Percentiles rank a stretch among this genome's conserved stretches.
phyloP scores from a whole-genome alignment of 2,888 invertebrate genomes.

The Trichopoda pennipes region DNA sequence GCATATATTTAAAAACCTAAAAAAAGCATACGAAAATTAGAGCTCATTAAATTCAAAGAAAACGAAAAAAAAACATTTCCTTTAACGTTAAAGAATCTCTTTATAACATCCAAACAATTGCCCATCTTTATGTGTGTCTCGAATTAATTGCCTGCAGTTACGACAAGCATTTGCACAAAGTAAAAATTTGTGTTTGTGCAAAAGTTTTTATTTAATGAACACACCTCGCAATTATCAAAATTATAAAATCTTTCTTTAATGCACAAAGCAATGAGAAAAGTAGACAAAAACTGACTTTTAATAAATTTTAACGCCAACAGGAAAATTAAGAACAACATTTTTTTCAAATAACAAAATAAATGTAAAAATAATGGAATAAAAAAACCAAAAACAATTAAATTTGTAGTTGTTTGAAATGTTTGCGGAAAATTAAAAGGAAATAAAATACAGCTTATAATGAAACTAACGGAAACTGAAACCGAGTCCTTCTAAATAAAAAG shows the following conservation, averaged over 20 bases:
- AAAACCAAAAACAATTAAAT: conserved; percentile 43
- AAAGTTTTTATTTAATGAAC: conserved; percentile 43
- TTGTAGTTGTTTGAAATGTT: conserved; percentile 61
- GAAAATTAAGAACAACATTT: conserved; percentile 64
- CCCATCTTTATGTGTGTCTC: background rate
- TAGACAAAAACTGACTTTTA: conserved; percentile 48
- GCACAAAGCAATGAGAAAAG: conserved; percentile 11
- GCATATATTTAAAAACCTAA: too few relatives aligned
- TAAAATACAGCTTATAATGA: conserved; percentile 53
- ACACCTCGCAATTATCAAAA: conserved; percentile 45
- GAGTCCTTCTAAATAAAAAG: conserved; percentile 26
- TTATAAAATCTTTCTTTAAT: conserved; percentile 6
- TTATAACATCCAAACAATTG: conserved; percentile 1
- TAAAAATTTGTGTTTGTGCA: conserved; percentile 21
- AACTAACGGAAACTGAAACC: conserved; percentile 49
- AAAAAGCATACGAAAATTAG: too few relatives aligned
- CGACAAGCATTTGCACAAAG: conserved; percentile 16
- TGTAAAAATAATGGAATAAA: background rate
- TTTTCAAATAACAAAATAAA: conserved; percentile 29
- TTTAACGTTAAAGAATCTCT: background rate
- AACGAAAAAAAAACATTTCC: background rate
- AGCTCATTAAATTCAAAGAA: background rate
- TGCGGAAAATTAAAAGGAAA: conserved; percentile 66
- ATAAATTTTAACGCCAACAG: conserved; percentile 56
- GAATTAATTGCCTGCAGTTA: conserved; percentile 26